Evolutionary conservation across 2,888 invertebrate genomes (phyloP).

Genomic region (Melinaea marsaeus): DNA sequence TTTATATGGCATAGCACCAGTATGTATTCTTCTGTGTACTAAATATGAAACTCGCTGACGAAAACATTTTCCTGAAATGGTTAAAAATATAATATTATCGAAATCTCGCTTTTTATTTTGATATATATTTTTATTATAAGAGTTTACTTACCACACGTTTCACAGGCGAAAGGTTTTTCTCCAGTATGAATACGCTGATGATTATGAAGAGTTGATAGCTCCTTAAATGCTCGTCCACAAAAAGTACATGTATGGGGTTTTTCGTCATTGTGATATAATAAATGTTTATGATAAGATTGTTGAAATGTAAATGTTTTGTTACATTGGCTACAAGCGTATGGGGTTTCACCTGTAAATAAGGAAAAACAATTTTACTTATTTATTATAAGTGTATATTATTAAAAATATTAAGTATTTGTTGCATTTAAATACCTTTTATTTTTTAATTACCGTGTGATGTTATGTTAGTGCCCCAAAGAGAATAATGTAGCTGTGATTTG

Average conservation of each 20-base stretch:
- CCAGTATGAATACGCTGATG: slow-evolving; percentile 91
- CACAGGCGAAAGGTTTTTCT: slow-evolving; percentile 91
- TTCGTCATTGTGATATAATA: slow-evolving; percentile 91
- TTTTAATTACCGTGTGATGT: slow-evolving; percentile 2
- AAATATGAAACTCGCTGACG: slow-evolving; percentile 91
- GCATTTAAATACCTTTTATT: slow-evolving; percentile 2
- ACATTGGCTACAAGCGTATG: slow-evolving; percentile 88
- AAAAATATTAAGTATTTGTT: slow-evolving; percentile 13
- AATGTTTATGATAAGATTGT: slow-evolving; percentile 93
- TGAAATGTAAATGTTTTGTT: slow-evolving; percentile 93
- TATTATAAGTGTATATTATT: slow-evolving; percentile 19
- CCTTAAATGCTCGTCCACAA: slow-evolving; percentile 91
- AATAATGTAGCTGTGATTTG: slow-evolving; percentile 20
- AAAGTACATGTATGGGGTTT: slow-evolving; percentile 87
- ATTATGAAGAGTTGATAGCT: slow-evolving; percentile 90
- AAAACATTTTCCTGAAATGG: slow-evolving; percentile 86
- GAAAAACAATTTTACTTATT: slow-evolving; percentile 16
- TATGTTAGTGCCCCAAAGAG: slow-evolving; percentile 4
- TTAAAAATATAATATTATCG: neutral
- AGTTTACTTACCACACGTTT: slow-evolving; percentile 85
- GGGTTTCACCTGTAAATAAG: slow-evolving; percentile 85
- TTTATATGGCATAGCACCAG: slow-evolving; percentile 91
- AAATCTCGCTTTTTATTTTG: neutral
- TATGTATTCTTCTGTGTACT: slow-evolving; percentile 90
- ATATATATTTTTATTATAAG: slow-evolving; percentile 5